Conservation (phyloP, 1,140 invertebrate species). For the Drosophila kepulauana region DNA sequence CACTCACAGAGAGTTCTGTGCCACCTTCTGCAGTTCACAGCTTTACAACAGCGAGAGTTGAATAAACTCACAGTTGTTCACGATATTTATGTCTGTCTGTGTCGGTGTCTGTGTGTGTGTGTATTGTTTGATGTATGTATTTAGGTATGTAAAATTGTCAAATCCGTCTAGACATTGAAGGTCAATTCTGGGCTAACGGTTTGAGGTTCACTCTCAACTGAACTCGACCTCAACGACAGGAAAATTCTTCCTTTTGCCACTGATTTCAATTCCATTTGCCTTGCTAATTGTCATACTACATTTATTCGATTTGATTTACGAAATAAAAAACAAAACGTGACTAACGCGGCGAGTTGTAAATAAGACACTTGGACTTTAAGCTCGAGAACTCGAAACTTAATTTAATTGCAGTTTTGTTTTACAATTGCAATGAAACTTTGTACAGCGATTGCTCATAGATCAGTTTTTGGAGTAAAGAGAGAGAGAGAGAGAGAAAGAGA, state of each 20-base stretch:
- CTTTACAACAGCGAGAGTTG: conserved; percentile 51
- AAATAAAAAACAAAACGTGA: conserved; percentile 54
- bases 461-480: not conserved
- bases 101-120: conserved; percentile 33
- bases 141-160: conserved; percentile 71
- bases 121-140: conserved; percentile 48
- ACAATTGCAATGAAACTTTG: conserved; percentile 40
- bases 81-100: conserved; percentile 66
- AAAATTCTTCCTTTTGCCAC: conserved; percentile 53
- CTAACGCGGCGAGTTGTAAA: conserved; percentile 57
- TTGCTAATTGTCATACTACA: conserved; percentile 57
- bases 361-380: conserved; percentile 40
- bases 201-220: conserved; percentile 24
- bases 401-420: conserved; percentile 53
- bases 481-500: not conserved
- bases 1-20: conserved; percentile 1
- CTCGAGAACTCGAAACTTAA: conserved; percentile 3
- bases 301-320: conserved; percentile 12
- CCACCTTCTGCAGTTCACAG: conserved; percentile 12
- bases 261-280: conserved; percentile 54
- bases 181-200: conserved; percentile 63
- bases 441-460: conserved; percentile 46
- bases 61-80: conserved; percentile 70
- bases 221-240: conserved; percentile 36
- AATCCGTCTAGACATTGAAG: conserved; percentile 79